phyloP scores from a whole-genome alignment of 2,888 invertebrate genomes.

The Machimus rusticus region DNA sequence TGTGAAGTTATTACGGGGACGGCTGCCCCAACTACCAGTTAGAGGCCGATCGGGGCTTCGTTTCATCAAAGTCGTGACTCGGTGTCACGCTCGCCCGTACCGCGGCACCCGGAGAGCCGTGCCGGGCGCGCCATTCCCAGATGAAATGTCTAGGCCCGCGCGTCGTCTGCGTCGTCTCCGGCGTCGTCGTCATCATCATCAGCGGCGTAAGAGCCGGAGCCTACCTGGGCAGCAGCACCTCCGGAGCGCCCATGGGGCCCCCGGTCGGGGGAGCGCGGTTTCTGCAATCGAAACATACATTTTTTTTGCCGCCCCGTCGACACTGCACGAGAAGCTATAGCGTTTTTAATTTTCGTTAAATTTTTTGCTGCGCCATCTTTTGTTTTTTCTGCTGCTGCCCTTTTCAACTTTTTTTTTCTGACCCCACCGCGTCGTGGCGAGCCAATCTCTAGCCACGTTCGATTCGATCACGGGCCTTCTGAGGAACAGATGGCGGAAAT shows the following conservation, averaged over 20 bases:
- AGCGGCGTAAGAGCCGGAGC: too few relatives aligned
- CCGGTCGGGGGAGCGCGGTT: neutral
- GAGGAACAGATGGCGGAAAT: constrained; percentile 18
- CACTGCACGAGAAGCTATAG: neutral
- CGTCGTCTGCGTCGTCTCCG: neutral
- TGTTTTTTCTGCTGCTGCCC: neutral
- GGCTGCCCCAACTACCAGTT: constrained; percentile 26
- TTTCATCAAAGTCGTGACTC: constrained; percentile 58
- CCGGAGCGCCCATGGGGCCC: neutral
- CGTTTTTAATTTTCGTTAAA: constrained; percentile 26
- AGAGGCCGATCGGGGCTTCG: constrained; percentile 42
- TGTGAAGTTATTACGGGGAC: constrained; percentile 34
- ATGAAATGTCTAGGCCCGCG: constrained; percentile 14
- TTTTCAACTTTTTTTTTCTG: neutral
- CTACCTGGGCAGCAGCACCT: neutral
- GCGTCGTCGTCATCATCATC: neutral
- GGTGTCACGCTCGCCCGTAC: constrained; percentile 56
- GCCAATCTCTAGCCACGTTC: neutral
- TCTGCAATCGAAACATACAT: constrained; percentile 18
- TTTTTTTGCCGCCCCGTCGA: neutral
- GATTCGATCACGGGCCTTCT: neutral
- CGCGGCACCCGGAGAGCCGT: neutral
- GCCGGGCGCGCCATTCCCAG: neutral
- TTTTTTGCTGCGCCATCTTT: neutral
- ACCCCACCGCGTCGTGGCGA: neutral